Base-by-base conservation (phyloP, 2,797 vertebrate species). In the Ctenopoma multispine region DNA sequence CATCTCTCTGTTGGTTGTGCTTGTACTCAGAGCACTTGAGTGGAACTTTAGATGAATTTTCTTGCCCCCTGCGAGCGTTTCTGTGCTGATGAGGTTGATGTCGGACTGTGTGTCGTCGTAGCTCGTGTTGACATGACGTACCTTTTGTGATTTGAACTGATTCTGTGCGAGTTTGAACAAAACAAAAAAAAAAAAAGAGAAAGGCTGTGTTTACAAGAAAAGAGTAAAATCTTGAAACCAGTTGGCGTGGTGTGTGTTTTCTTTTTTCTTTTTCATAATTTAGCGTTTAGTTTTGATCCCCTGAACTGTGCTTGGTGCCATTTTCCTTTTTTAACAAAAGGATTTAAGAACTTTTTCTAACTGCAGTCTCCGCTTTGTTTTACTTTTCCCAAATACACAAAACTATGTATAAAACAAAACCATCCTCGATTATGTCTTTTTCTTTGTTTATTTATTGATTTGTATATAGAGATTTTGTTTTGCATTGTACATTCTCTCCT, bases 361-460 rank as follows among this genome's bases (percentile, higher is more conserved):
- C 82, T 75, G 77, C 88, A 79, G 54, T 81, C 56, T 72, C 41
- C 57, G 60, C 53, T 67, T 84, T 72, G 17, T 74, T 90, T 86
- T 82, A 44, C 24, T 82, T 78, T 69, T 48, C 78, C 75, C 75
- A 72, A 75, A 24, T 83, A 81, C 73, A 87, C 76, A 77, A 71
- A 78, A 81, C 61, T 46, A 58, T 78, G 69, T 81, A 83, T 70
- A 88, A 80, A 58, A 83, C 61, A 61, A 64, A 82, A 71, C 67
- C 85, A 76, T 82, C 80, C 71, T 83, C 27, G 40, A 72, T 81
- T 82, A 63, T 72, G 72, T 85, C 56, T 80, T 79, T n/a, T n/a
- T n/a, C n/a, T 87, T 79, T 87, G 75, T 79, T 92, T 93, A 93
- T 94, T 94, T 94, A 94, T 94, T 93, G 86, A 93, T 93, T 92